Conservation (phyloP, 2,113 vertebrate genomes). For the Stigmatopora argus region DNA sequence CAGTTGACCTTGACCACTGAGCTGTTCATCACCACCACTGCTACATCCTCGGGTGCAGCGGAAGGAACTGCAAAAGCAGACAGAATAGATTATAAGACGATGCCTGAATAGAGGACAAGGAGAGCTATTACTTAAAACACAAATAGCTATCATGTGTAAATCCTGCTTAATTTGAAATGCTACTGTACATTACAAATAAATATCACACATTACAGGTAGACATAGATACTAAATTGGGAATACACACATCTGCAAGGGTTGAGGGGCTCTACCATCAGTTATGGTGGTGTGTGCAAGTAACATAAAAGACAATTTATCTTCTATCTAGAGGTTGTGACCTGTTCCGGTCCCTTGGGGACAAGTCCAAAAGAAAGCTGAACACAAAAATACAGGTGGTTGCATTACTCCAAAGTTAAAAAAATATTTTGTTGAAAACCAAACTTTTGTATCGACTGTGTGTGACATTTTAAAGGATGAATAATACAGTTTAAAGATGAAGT, state of each 20-base stretch:
- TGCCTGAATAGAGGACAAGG: background rate
- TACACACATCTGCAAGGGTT: background rate
- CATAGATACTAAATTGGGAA: background rate
- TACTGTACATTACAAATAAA: background rate
- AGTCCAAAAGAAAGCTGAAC: conserved; percentile 69
- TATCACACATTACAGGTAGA: too few relatives aligned
- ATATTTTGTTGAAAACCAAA: background rate
- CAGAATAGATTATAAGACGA: conserved; percentile 22
- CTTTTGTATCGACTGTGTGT: background rate
- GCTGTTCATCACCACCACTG: conserved; percentile 81
- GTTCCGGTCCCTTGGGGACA: conserved; percentile 63
- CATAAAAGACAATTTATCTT: background rate
- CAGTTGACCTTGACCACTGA: conserved; percentile 82
- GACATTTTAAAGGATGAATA: conserved; percentile 4
- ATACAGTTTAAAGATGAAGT: background rate
- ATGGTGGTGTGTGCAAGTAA: conserved; percentile 2
- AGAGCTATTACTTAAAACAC: background rate
- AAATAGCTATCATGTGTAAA: background rate
- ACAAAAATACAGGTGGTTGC: conserved; percentile 33
- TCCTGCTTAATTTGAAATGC: background rate
- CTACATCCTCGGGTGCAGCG: conserved; percentile 77
- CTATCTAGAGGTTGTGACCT: conserved; percentile 50
- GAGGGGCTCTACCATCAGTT: conserved; percentile 7
- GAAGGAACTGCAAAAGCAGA: conserved; percentile 78
- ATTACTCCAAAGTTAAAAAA: background rate